phyloP scores from a whole-genome alignment of 1,140 invertebrate genomes.

The Zaprionus vittiger region DNA sequence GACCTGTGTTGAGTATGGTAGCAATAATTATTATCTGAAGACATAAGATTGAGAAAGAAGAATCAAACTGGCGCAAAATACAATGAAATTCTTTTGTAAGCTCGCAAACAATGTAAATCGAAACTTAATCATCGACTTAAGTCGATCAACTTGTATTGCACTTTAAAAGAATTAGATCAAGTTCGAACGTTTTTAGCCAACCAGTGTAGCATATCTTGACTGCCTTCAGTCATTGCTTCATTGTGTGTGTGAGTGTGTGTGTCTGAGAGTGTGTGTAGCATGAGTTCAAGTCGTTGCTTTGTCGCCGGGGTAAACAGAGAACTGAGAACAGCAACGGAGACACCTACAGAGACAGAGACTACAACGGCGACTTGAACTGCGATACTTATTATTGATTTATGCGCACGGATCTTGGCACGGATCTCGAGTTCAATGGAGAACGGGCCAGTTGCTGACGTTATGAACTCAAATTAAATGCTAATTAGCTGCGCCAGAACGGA shows the following conservation, averaged over 20 bases:
- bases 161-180: conserved; percentile 70
- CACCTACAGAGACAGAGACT: neutral
- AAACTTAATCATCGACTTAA: conserved; percentile 20
- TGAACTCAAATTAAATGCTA: conserved; percentile 66
- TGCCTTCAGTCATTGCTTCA: conserved; percentile 35
- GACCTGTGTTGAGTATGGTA: conserved; percentile 2
- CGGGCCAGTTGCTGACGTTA: conserved; percentile 29
- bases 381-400: conserved; percentile 74
- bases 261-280: conserved; percentile 12
- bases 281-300: conserved; percentile 37
- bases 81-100: conserved; percentile 3
- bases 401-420: conserved; percentile 68
- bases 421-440: conserved; percentile 47
- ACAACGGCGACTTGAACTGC: conserved; percentile 33
- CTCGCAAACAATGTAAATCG: neutral
- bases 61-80: neutral
- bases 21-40: neutral
- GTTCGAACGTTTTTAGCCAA: conserved; percentile 53
- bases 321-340: neutral
- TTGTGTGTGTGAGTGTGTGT: neutral
- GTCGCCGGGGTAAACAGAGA: neutral
- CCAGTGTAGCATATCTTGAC: conserved; percentile 31
- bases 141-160: conserved; percentile 53
- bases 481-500: conserved; percentile 68
- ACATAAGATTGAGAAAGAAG: neutral